Evolutionary conservation across 2,888 invertebrate species (phyloP), one percentile per base, ranked within the genome.

Genomic region (Andrena dorsata): DNA sequence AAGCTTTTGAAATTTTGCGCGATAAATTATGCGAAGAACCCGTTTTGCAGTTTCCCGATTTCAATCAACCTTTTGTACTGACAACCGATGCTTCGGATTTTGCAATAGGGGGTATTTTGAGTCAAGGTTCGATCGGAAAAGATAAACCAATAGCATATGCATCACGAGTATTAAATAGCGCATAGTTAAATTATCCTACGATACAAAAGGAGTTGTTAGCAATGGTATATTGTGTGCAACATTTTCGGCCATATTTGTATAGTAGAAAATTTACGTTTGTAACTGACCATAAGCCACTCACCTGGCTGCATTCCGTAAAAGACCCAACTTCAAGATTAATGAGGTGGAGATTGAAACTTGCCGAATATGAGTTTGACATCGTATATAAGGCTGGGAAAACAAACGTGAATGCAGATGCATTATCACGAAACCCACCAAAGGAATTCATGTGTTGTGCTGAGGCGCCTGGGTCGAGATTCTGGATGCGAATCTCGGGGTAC

Each of bases 131-230:
- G 20, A n/a, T 28, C 10, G 69, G 69, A 7, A 23, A 35, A 6
- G 69, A 69, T 30, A 26, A n/a, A 66, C 66, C 47, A 8, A 30
- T 66, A 23, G 26, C 26, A 6, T 51, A 47, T 30, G 32, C 69
- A 4, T 30, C 53, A 8, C 23, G 69, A 26, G 13, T 41, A 23
- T 26, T 69, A 28, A 56, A 56, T 7, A 10, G 26, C n/a, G 69
- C 35, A 8, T 56, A 69, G n/a, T 16, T 20, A 56, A 69, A 69
- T 8, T 69, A 58, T n/a, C 53, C 69, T 8, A 69, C 35, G 0
- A 41, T 28, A 60, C 28, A 60, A 28, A 60, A 60, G 23, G 58
- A 60, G 4, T 28, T 60, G 28, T 30, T 60, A 60, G 58, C 58
- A 13, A 30, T 60, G 10, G 58, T 60, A 26, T 60, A 60, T 28